Percentiles rank a stretch among this genome's conserved stretches.
phyloP scores from a whole-genome alignment of 2,797 vertebrate genomes.

The Anabacerthia variegaticeps region DNA sequence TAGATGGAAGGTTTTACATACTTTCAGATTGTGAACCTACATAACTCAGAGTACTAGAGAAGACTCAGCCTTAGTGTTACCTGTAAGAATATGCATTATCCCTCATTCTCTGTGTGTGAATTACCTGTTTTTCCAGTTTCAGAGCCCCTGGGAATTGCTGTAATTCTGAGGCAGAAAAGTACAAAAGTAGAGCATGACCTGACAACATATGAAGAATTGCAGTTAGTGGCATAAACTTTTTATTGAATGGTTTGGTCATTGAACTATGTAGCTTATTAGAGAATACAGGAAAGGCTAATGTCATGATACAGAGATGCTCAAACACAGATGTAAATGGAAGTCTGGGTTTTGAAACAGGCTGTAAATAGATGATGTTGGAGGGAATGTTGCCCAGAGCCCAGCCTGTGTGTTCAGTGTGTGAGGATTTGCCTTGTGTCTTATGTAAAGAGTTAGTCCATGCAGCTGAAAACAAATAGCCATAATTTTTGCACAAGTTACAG shows the following conservation, averaged over 20 bases:
- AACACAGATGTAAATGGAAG: neutral
- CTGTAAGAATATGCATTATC: neutral
- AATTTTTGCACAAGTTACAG: neutral
- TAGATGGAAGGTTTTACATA: neutral
- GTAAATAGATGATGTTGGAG: neutral
- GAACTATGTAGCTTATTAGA: neutral
- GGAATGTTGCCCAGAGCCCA: neutral
- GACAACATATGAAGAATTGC: neutral
- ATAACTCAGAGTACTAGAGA: neutral
- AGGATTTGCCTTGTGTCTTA: neutral
- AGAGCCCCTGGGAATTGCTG: neutral
- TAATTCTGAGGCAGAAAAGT: neutral
- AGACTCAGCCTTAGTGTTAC: accelerated
- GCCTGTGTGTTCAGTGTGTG: neutral
- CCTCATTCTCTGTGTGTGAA: neutral
- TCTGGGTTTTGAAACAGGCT: neutral
- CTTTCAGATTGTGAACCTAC: neutral
- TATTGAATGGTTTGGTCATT: neutral
- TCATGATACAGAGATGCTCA: neutral
- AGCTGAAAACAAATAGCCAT: neutral
- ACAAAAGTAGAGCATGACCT: neutral
- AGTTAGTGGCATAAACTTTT: neutral
- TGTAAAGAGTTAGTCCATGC: neutral
- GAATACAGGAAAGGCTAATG: neutral
- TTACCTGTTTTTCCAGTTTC: neutral